Conservation (phyloP, 2,113 vertebrate species). For the Plotosus lineatus region DNA sequence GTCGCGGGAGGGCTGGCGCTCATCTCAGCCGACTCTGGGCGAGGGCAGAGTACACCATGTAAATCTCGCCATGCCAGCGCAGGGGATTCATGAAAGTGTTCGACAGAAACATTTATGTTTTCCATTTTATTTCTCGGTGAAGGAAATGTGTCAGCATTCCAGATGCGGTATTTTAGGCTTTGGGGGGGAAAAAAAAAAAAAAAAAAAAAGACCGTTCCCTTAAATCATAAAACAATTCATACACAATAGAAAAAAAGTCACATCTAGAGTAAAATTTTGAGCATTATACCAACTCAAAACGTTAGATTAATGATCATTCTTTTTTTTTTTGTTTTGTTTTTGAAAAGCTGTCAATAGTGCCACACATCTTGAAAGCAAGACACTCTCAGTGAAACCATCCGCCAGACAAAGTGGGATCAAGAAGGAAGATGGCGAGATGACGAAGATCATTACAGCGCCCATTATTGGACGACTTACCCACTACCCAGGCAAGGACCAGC, state of each 20-base stretch:
- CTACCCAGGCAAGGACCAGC: constrained; percentile 82
- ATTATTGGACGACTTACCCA: constrained; percentile 63
- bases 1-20: too few species aligned
- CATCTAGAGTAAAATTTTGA: background rate
- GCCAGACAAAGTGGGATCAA: constrained; percentile 37
- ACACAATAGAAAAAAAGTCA: background rate
- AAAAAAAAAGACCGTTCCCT: background rate
- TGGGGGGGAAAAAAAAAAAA: background rate
- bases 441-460: constrained; percentile 23
- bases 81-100: background rate
- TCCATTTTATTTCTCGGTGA: background rate
- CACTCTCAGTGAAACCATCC: background rate
- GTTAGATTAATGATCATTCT: background rate
- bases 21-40: too few species aligned
- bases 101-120: background rate
- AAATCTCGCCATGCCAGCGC: too few species aligned
- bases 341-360: constrained; percentile 54
- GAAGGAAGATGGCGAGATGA: constrained; percentile 51
- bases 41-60: too few species aligned
- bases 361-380: constrained; percentile 13
- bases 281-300: too few species aligned
- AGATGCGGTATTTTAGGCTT: background rate
- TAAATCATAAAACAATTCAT: too few species aligned
- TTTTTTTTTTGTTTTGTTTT: constrained; percentile 5
- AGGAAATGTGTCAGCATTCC: background rate